Percentiles rank a stretch among this genome's conserved stretches.
phyloP scores from a whole-genome alignment of 2,888 invertebrate species.

The Tuberolachnus salignus region DNA sequence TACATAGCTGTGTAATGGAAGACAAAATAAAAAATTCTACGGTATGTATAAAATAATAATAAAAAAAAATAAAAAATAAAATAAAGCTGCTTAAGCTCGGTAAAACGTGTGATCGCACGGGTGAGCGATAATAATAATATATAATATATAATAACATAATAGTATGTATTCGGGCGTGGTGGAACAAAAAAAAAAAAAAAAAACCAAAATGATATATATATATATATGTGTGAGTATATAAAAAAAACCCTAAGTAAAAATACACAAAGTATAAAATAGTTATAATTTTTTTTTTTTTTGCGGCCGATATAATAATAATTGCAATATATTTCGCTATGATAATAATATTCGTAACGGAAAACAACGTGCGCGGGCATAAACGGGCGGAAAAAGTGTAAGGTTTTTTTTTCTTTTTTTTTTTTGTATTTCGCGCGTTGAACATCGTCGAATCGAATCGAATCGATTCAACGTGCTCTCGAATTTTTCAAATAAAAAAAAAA shows the following conservation, averaged over 20 bases:
- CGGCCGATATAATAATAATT: no score
- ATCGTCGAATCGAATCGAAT: no score
- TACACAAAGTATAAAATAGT: no score
- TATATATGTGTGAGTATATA: not conserved
- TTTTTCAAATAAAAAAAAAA: not conserved
- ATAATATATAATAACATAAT: not conserved
- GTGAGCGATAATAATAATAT: slow-evolving; percentile 44
- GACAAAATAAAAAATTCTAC: slow-evolving; percentile 51
- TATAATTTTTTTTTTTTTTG: no score
- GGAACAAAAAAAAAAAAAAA: no score
- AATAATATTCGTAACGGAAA: not conserved
- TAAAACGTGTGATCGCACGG: slow-evolving; percentile 48
- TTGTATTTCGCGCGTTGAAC: not conserved
- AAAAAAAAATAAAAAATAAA: slow-evolving; percentile 27
- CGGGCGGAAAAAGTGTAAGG: not conserved
- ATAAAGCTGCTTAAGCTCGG: slow-evolving; percentile 53
- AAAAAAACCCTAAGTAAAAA: no score
- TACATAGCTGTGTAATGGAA: slow-evolving; percentile 53
- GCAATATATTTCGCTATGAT: no score
- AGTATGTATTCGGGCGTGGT: no score
- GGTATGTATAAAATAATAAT: slow-evolving; percentile 29
- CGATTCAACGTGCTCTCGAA: slow-evolving; percentile 15
- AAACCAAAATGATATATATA: not conserved
- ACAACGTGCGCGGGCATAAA: slow-evolving; percentile 8
- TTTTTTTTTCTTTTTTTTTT: no score